Conservation (phyloP, 2,888 invertebrate genomes). For the Pecten maximus region DNA sequence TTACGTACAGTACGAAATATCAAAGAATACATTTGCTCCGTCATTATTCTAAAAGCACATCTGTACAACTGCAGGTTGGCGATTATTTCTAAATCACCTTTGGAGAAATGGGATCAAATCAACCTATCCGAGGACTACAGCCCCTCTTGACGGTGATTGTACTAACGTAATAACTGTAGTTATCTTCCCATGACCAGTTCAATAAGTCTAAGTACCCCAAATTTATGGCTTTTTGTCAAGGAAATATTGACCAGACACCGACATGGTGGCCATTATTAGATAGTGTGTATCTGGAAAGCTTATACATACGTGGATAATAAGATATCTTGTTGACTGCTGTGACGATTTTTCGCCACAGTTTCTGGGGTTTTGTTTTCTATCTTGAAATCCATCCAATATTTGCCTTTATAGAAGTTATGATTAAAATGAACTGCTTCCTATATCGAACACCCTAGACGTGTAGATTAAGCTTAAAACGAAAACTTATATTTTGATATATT, state of each 20-base stretch:
- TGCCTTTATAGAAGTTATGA: too few species aligned
- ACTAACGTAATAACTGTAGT: neutral
- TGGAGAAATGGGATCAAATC: neutral
- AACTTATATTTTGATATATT: too few species aligned
- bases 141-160: neutral
- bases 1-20: too few species aligned
- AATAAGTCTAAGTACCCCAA: neutral
- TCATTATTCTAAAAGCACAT: too few species aligned
- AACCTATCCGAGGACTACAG: neutral
- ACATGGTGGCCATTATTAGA: neutral
- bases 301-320: neutral
- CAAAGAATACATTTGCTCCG: too few species aligned
- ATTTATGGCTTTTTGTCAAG: neutral
- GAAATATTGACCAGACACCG: neutral
- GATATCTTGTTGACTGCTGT: neutral
- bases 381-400: too few species aligned
- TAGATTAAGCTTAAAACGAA: too few species aligned
- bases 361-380: too few species aligned
- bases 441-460: too few species aligned
- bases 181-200: neutral
- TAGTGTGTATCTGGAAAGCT: neutral
- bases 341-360: neutral
- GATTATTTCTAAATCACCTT: neutral
- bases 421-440: too few species aligned
- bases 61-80: neutral